A percentile compares a stretch with the other conserved stretches of the same genome.
Conservation (phyloP, 2,113 vertebrate species). For the Gambusia affinis region DNA sequence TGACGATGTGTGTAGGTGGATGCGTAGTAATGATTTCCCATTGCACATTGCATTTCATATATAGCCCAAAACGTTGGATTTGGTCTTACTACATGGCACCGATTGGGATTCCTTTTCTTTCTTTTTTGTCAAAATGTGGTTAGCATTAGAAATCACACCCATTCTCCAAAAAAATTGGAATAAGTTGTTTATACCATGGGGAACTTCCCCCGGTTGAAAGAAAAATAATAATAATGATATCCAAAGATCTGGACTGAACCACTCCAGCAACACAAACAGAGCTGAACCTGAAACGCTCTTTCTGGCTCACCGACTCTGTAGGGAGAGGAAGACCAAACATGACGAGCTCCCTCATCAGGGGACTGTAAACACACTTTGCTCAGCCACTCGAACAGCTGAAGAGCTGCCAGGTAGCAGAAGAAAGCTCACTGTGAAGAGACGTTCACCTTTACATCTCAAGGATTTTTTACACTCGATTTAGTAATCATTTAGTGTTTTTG, state of each 20-base stretch:
- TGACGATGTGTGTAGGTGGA: no score
- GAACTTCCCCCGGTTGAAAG: no score
- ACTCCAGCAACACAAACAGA: background rate
- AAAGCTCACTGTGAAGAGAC: background rate
- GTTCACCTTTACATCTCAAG: background rate
- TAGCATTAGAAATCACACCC: no score
- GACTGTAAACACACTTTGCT: slow-evolving; percentile 4
- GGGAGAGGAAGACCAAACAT: background rate
- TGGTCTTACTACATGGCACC: no score
- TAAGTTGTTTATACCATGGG: no score
- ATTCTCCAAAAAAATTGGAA: no score
- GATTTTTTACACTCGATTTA: background rate
- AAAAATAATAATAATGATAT: background rate
- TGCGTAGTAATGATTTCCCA: no score
- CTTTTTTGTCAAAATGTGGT: no score
- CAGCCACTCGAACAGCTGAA: background rate
- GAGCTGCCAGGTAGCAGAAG: slow-evolving; percentile 3
- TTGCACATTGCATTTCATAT: no score
- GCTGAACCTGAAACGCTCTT: background rate
- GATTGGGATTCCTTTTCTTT: no score
- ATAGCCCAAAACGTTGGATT: no score
- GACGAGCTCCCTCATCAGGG: background rate
- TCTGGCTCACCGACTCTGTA: background rate
- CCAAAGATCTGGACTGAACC: background rate
- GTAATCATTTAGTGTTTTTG: background rate